Evolutionary conservation across 2,888 invertebrate species (phyloP).

Genomic region (Heliconius erato): DNA sequence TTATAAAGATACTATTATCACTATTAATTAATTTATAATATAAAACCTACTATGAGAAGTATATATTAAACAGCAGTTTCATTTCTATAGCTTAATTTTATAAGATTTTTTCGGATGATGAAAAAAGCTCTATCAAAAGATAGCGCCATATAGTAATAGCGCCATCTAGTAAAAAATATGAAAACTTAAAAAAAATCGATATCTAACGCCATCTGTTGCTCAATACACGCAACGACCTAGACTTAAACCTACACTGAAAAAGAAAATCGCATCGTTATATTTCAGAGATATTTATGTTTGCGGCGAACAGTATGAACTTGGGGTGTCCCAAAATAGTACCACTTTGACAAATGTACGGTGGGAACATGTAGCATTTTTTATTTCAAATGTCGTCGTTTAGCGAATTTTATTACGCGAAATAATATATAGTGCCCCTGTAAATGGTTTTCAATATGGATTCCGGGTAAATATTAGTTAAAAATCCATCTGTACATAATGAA

Average conservation of each 20-base stretch:
- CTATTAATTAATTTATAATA: not conserved
- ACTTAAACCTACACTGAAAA: constrained; percentile 55
- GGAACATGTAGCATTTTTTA: constrained; percentile 84
- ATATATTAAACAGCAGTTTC: not conserved
- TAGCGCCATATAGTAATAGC: constrained; percentile 2
- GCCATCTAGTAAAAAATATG: constrained; percentile 41
- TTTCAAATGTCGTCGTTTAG: constrained; percentile 74
- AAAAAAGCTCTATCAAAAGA: not conserved
- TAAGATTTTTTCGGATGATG: not conserved
- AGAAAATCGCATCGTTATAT: constrained; percentile 53
- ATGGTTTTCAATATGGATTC: constrained; percentile 78
- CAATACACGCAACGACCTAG: constrained; percentile 34
- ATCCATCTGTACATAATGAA: constrained; percentile 58
- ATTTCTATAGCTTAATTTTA: not conserved
- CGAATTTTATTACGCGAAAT: constrained; percentile 72
- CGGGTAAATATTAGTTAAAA: constrained; percentile 74
- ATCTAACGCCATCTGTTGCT: constrained; percentile 63
- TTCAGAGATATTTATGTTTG: constrained; percentile 70
- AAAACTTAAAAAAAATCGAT: constrained; percentile 13
- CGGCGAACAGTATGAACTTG: constrained; percentile 80
- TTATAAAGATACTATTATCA: not conserved
- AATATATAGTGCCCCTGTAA: constrained; percentile 62
- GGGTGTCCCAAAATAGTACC: constrained; percentile 80
- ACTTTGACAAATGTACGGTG: constrained; percentile 83
- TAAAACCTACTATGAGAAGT: not conserved